Percentiles rank a stretch among this genome's conserved stretches.
These are phyloP conservation scores for Apeira syringaria DNA, from an alignment of 2,888 invertebrate genomes.

Conservation along the genomic window DNA sequence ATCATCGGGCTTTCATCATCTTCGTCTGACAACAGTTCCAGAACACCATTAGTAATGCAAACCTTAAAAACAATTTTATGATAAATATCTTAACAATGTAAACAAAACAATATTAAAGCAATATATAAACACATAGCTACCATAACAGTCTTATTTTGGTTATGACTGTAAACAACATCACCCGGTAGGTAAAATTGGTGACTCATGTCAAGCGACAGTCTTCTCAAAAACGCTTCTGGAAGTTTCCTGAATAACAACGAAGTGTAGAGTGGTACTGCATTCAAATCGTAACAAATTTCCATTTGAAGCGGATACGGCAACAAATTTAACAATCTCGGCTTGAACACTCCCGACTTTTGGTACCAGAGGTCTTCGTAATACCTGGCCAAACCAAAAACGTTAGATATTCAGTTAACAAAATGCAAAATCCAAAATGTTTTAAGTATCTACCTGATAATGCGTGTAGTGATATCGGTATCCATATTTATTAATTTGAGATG, in stretches of 20 bases:
- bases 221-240: slow-evolving; percentile 78
- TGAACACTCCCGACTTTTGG: slow-evolving; percentile 76
- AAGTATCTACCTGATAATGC: slow-evolving; percentile 72
- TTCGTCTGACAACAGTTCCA: slow-evolving; percentile 79
- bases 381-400: slow-evolving; percentile 36
- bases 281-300: slow-evolving; percentile 80
- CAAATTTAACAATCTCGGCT: slow-evolving; percentile 63
- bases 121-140: slow-evolving; percentile 40
- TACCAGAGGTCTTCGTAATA: slow-evolving; percentile 81
- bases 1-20: slow-evolving; percentile 81
- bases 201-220: slow-evolving; percentile 75
- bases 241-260: slow-evolving; percentile 78
- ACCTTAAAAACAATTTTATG: slow-evolving; percentile 59
- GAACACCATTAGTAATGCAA: slow-evolving; percentile 73
- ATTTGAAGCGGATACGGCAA: slow-evolving; percentile 76
- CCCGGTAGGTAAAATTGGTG: slow-evolving; percentile 80
- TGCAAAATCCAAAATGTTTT: slow-evolving; percentile 7
- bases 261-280: slow-evolving; percentile 75
- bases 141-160: slow-evolving; percentile 79
- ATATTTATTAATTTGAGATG: slow-evolving; percentile 70
- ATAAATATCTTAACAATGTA: too few species aligned
- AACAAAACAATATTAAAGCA: neutral
- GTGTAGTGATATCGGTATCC: slow-evolving; percentile 60
- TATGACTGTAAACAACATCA: slow-evolving; percentile 76
- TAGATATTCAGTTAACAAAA: slow-evolving; percentile 8